Base-by-base conservation (phyloP, 2,797 vertebrate species). In the Chaetodon trifasciatus region DNA sequence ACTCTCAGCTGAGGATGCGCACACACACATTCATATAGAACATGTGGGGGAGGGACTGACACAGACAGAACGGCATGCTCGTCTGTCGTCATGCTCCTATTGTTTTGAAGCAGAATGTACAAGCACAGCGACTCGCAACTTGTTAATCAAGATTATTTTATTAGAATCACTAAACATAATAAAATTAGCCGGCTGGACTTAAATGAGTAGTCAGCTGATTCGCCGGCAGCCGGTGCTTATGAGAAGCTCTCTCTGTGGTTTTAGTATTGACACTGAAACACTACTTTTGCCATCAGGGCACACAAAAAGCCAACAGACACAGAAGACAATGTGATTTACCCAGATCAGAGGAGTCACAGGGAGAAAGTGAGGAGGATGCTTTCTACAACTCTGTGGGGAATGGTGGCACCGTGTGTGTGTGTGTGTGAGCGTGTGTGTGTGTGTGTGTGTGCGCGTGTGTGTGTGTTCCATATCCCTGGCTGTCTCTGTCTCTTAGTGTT, bases 401-500 rank as follows among this genome's bases (percentile, higher is more conserved):
- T 24, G 19, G 35, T 65, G 37, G 11, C 53, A 32, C 28, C 37
- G 49, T 72, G 65, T 69, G 72, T 68, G 73, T 73, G 78, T 64
- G 44, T 58, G 62, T 73, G 79, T 67, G 62, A 52, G 62, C 77
- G 60, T 75, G 78, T 70, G 61, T 55, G 62, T 74, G 74, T 66
- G 67, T 64, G 69, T 66, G 65, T 69, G 72, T 68, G 73, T 73
- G 71, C 65, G 78, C 61, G 65, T 64, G 62, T 61, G 81, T 81
- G 86, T 74, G 70, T 50, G 71, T 58, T 81, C 70, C 85, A 81
- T 87, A 86, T 89, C 76, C 76, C 70, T 16, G 72, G 80, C 91
- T 93, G 90, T 91, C 92, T 88, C 75, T 50, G 83, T 89, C 84
- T 90, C 92, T 93, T 92, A 93, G 90, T 53, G 85, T 93, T 91